Base-by-base conservation (phyloP, 1,140 invertebrate species). In the Propsilocerus akamusi region DNA sequence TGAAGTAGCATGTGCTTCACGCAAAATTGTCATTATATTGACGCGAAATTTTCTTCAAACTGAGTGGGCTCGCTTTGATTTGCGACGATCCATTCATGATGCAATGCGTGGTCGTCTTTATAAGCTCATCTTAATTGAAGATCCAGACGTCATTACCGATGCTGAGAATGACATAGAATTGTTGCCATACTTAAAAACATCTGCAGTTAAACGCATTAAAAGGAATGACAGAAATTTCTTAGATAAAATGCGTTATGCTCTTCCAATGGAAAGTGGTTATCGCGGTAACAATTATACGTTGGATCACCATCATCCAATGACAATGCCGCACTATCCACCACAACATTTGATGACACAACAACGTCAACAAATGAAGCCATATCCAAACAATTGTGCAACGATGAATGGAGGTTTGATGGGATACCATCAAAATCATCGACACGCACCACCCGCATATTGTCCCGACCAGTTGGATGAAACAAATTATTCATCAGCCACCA, bases 211-310 rank as follows among this genome's bases (percentile, higher is more conserved):
- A 50, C 76, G 80, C 50, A 73, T 94, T 25, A 75, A 80, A 41
- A 90, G 86, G 82, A 84, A 81, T 53, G 88, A 92, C 64, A 84
- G 84, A 57, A 74, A 83, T 54, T 94, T 94, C 63, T 93, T 88
- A 88, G 86, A 92, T 59, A 81, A 87, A 60, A 71, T 94, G 56
- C 74, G 82, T 51, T 93, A 86, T 66, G 83, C 85, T 5, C 79
- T 95, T 77, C 89, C 89, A 37, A 72, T 73, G 8, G 61, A 69
- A 37, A 72, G 72, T 52, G 75, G 76, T 54, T 69, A 59, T 62
- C 71, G 68, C 51, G 66, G 77, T 54, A 76, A 79, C 63, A 72
- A 76, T 55, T 75, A 78, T 58, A 69, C 70, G 51, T 63, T 74
- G 51, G 68, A 75, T 57, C 71, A 75, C 51, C 68, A 74, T 34